These are phyloP conservation scores for Chromis chromis DNA, from an alignment of 2,797 vertebrate species.

Conservation along the genomic window DNA sequence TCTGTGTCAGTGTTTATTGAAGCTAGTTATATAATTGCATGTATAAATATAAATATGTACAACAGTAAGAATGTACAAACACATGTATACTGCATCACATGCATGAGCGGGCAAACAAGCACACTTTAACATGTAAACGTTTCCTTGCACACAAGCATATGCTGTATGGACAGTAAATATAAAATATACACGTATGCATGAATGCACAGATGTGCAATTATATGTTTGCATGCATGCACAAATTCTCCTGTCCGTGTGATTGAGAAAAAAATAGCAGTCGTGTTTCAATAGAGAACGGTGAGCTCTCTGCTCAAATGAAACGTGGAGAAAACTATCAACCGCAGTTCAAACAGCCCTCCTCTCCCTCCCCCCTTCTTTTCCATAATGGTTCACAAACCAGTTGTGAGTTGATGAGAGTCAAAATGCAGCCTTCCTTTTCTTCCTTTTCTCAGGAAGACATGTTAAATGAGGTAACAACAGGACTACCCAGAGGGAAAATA, in stretches of 20 bases:
- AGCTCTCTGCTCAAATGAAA: conserved; percentile 29
- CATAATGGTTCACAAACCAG: conserved; percentile 31
- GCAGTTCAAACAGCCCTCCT: conserved; percentile 4
- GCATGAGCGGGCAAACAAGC: conserved; percentile 36
- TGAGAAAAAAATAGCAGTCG: neutral
- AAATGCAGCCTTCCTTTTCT: conserved; percentile 35
- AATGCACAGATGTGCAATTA: conserved; percentile 23
- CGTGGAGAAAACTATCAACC: conserved; percentile 3
- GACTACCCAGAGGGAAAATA: conserved; percentile 41
- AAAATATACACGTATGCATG: conserved; percentile 27
- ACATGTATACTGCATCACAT: conserved; percentile 17
- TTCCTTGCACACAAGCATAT: conserved; percentile 38
- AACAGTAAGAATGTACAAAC: conserved; percentile 11
- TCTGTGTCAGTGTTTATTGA: conserved; percentile 11
- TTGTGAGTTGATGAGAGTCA: conserved; percentile 30
- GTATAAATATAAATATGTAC: neutral
- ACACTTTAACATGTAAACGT: conserved; percentile 20
- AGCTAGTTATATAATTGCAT: neutral
- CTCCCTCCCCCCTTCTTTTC: conserved; percentile 11
- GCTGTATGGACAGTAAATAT: conserved; percentile 22
- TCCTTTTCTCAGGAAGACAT: conserved; percentile 37
- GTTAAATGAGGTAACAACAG: conserved; percentile 51
- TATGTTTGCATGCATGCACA: conserved; percentile 14
- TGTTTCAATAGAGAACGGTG: neutral
- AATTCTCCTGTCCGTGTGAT: neutral